Base-by-base conservation (phyloP, 2,797 vertebrate species). In the Chromis chromis region DNA sequence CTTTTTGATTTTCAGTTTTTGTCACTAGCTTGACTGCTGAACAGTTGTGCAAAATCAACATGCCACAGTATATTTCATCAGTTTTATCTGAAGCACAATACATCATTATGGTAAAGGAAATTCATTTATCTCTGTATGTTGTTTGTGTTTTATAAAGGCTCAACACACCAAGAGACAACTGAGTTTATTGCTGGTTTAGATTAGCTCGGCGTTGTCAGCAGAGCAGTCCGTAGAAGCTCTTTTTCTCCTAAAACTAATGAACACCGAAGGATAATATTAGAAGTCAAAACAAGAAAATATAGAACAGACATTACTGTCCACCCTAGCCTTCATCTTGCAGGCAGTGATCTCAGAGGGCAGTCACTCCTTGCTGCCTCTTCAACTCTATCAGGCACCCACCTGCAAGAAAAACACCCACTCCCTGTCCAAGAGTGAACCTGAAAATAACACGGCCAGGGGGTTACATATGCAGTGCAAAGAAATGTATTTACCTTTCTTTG, bases 331-430 rank as follows among this genome's bases (percentile, higher is more conserved):
- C 59, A 74, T 84, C 72, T 82, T 67, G 56, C 76, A 81, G 71
- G 75, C 65, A 60, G 68, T 64, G 65, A 79, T 85, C 81, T 84
- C 73, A 74, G 72, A 81, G 77, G 86, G 65, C 82, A 70, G 81
- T 83, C 78, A 68, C 81, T 85, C 79, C 84, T 86, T 84, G 71
- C 87, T 88, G 89, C 86, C 78, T 87, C 86, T 87, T 89, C 80
- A 91, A 79, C 82, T 87, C 63, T 83, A 79, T 65, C 85, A 81
- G 84, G 76, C 82, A 65, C 81, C 87, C 76, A 83, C 75, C 84
- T 86, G 84, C 80, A 85, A 82, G 84, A 86, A 71, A 36, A 83
- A 85, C 90, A 90, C 91, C 91, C 85, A 92, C 88, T 83, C 69
- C 84, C 74, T 84, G 82, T 89, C 86, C 88, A 89, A 75, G 77